Conservation (phyloP, 2,113 vertebrate genomes). For the Hyperopisus bebe region DNA sequence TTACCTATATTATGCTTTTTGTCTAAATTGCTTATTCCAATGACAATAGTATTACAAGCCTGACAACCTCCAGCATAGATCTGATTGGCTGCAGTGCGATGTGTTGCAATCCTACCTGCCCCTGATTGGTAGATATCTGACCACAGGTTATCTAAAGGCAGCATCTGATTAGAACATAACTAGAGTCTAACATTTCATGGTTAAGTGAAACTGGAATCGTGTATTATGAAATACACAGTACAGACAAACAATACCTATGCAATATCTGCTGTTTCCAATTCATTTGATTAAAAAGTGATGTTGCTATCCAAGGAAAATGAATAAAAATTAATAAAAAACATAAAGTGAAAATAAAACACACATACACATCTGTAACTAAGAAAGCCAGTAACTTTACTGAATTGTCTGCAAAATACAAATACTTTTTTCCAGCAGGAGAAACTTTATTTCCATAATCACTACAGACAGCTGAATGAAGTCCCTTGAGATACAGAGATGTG, state of each 20-base stretch:
- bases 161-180: background rate
- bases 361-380: slow-evolving; percentile 76
- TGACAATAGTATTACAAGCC: background rate
- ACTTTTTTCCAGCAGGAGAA: slow-evolving; percentile 75
- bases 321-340: background rate
- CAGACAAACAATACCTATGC: background rate
- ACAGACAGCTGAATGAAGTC: slow-evolving; percentile 83
- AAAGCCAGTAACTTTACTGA: slow-evolving; percentile 92
- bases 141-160: background rate
- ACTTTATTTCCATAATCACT: slow-evolving; percentile 71
- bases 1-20: background rate
- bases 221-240: background rate
- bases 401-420: slow-evolving; percentile 94
- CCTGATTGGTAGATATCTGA: background rate
- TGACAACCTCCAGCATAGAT: background rate
- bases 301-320: background rate
- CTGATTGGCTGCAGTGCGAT: background rate
- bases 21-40: background rate
- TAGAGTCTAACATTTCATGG: background rate
- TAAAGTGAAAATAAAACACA: slow-evolving; percentile 58
- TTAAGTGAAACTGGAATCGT: background rate
- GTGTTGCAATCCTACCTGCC: background rate
- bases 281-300: background rate
- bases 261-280: background rate
- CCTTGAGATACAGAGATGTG: slow-evolving; percentile 80